Base-by-base conservation (phyloP, 2,797 vertebrate genomes). In the Eospalax fontanierii region DNA sequence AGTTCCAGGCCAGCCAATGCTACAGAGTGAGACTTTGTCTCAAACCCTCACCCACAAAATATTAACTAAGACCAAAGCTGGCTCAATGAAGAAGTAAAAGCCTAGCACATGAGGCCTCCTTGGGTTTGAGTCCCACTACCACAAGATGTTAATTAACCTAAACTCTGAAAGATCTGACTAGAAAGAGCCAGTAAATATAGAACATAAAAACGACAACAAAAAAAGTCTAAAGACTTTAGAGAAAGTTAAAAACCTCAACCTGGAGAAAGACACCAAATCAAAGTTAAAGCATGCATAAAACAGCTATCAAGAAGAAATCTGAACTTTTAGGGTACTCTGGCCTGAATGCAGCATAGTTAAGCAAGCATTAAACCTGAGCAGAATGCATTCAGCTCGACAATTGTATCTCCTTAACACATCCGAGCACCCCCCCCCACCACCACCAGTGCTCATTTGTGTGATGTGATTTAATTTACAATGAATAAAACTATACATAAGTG, bases 151-250 rank as follows among this genome's bases (percentile, higher is more conserved):
- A 76, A 35, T 46, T 19, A 78, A 26, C n/a, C 50, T 40, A 76
- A 86, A 43, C 24, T 70, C 30, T 68, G 4, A 43, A 43, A 92
- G 28, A 89, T 91, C 43, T 91, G 40, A 63, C 16, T 38, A 89
- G 38, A 3, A 93, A 85, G 33, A 74, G 43, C 46, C 61, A 65
- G 3, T 65, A 90, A 82, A 38, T 54, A 86, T 11, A 94, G 94
- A 91, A 93, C 24, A 50, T 59, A 87, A 43, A 95, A 86, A 40
- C 35, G 87, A 90, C n/a, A 71, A n/a, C n/a, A 81, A 92, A n/a
- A 89, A 93, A 84, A 63, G 63, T 38, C n/a, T n/a, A 85, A 33
- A 54, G 26, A 92, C n/a, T 89, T 84, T n/a, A 63, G 50, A 19
- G 21, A 80, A n/a, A 46, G 68, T 76, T 73, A 73, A 86, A 96